Percentiles rank a stretch among this genome's conserved stretches.
Conservation (phyloP, 2,113 vertebrate species). For the Phalacrocorax carbo region DNA sequence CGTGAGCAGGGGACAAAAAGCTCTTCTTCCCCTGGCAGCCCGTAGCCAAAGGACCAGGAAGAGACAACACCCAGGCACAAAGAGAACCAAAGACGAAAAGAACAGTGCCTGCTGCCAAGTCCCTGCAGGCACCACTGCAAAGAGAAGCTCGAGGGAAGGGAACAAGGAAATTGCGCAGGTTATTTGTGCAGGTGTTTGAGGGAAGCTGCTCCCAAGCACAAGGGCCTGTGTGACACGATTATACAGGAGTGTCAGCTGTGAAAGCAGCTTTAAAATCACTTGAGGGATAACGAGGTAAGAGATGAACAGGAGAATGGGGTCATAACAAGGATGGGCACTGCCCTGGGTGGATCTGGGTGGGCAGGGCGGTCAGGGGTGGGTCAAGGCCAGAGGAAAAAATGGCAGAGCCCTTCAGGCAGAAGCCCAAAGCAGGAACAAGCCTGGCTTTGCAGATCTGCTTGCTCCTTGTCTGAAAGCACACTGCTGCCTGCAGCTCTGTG, state of each 20-base stretch:
- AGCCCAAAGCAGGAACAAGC: not conserved
- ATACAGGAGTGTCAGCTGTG: not conserved
- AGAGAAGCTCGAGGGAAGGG: not conserved
- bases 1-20: not conserved
- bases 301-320: not conserved
- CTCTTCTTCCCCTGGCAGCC: not conserved
- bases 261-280: not conserved
- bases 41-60: not conserved
- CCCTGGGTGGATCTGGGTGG: not conserved
- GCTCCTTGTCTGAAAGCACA: not conserved
- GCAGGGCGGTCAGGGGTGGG: not conserved
- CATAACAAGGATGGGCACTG: accelerated
- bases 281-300: not conserved
- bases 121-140: not conserved
- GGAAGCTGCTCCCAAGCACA: not conserved
- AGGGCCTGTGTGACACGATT: not conserved
- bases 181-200: not conserved
- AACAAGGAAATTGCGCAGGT: not conserved
- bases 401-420: not conserved
- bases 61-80: not conserved
- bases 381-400: not conserved
- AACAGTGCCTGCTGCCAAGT: not conserved
- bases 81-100: not conserved
- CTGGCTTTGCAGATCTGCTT: not conserved
- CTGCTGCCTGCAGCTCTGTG: not conserved